These are phyloP conservation scores for Petroica traversi DNA, from an alignment of 2,113 vertebrate species.

Conservation along the genomic window DNA sequence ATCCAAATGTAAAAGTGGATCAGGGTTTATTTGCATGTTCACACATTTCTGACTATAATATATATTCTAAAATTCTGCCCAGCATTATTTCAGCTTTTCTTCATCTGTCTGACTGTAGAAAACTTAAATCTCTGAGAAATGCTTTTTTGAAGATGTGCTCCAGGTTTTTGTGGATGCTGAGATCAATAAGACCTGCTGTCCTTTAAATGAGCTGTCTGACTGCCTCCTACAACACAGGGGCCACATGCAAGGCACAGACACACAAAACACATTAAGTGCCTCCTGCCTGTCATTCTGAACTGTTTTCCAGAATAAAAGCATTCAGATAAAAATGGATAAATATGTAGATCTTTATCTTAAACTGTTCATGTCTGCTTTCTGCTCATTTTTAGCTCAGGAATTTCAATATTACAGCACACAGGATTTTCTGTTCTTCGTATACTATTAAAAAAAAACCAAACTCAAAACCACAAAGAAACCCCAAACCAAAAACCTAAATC, in stretches of 20 bases:
- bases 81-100: neutral
- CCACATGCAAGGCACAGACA: neutral
- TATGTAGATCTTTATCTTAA: neutral
- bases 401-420: neutral
- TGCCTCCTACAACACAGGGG: neutral
- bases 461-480: neutral
- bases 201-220: neutral
- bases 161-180: neutral
- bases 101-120: neutral
- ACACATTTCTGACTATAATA: neutral
- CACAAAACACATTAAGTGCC: neutral
- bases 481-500: neutral
- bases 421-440: neutral
- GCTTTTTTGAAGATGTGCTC: neutral
- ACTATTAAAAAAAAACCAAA: rapidly evolving
- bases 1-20: neutral
- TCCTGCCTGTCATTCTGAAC: neutral
- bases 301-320: neutral
- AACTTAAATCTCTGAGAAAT: neutral
- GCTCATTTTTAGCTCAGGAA: neutral
- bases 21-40: neutral
- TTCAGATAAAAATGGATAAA: neutral
- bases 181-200: neutral
- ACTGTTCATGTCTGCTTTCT: neutral
- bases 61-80: neutral